Conservation (phyloP, 2,888 invertebrate species). For the Eudasyphora cyanicolor region DNA sequence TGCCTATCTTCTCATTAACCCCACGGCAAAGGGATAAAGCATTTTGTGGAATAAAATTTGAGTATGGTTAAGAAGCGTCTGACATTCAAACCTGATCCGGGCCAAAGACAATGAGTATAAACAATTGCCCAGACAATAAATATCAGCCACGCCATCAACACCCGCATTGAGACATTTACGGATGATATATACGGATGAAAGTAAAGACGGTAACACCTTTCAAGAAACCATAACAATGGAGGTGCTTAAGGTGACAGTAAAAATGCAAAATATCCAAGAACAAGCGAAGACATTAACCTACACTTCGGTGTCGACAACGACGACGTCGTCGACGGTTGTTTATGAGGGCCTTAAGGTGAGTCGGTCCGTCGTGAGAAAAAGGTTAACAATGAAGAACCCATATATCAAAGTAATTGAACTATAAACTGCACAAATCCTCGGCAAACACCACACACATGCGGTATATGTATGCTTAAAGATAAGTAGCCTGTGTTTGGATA, state of each 20-base stretch:
- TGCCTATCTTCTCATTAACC: no score
- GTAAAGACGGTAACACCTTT: neutral
- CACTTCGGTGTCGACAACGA: neutral
- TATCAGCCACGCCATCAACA: neutral
- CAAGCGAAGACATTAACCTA: neutral
- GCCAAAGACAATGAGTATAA: neutral
- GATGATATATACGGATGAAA: neutral
- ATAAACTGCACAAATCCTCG: neutral
- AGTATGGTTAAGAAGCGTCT: neutral
- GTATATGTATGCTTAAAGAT: no score
- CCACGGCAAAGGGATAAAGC: no score
- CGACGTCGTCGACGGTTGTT: no score
- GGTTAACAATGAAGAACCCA: slow-evolving; percentile 7
- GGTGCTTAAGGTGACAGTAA: neutral
- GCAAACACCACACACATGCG: neutral
- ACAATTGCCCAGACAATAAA: slow-evolving; percentile 1
- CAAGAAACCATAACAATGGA: slow-evolving; percentile 1
- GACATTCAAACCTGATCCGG: neutral
- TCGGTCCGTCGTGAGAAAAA: neutral
- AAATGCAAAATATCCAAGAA: neutral
- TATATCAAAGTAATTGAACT: slow-evolving; percentile 14
- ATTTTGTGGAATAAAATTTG: neutral
- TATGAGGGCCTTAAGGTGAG: neutral
- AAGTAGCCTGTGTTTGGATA: no score
- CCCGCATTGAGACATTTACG: neutral